Evolutionary conservation across 2,888 invertebrate genomes (phyloP), one percentile per base, ranked within the genome.

Genomic region (Venusia cambrica): DNA sequence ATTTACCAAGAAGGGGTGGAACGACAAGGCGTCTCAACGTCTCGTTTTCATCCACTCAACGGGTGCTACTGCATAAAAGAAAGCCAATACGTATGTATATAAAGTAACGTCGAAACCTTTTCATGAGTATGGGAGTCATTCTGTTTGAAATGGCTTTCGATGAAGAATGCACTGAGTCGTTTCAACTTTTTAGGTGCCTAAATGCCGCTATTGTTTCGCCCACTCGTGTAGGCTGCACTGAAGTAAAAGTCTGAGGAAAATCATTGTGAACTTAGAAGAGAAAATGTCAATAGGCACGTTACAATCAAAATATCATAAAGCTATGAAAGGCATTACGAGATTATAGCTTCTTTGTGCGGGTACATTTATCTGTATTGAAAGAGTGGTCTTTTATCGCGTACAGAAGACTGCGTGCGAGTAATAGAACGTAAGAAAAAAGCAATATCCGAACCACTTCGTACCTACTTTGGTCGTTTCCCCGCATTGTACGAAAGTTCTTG

Each of bases 81-180:
- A 67, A 74, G 71, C 68, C 67, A 56, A 54, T 62, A 67, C 60
- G 54, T 67, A 57, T 56, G 26, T 43, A 19, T 26, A 42, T 42
- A 43, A 40, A 44, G 41, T 48, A 45, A 42, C 30, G 28, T 36
- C 33, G 29, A 49, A 73, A 69, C 73, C 69, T 68, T 68, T 64
- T 55, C 63, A 62, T 67, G 19, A 33, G 38, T 38, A 60, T 65
- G 64, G 16, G 58, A 69, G 66, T 73, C 71, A 69, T 68, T 75
- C 61, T 77, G 64, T 73, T 76, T 73, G 69, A 64, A 84, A 81
- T 74, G 70, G 76, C 73, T 81, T 83, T 85, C 84, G 83, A 85
- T 85, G 83, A 81, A 75, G 74, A 79, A 71, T 75, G 73, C 73
- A 60, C 66, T 61, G 69, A 77, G 70, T 64, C 63, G 70, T 73